Base-by-base conservation (phyloP, 2,113 vertebrate species). In the Malurus alboscapulatus region DNA sequence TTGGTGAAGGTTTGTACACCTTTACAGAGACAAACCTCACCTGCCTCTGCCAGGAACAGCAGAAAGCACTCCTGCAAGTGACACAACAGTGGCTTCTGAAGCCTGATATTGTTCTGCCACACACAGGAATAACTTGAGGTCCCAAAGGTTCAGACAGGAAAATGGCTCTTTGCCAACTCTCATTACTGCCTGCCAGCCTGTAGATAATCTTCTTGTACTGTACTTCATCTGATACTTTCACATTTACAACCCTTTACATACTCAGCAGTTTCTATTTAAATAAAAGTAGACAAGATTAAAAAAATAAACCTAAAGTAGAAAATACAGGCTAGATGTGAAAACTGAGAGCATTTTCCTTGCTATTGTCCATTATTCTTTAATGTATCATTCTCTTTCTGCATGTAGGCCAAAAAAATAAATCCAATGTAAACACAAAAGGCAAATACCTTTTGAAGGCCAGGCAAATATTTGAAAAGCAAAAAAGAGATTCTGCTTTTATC, bases 381-480 rank as follows among this genome's bases (percentile, higher is more conserved):
- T 97, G 94, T 96, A 93, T 94, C 92, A 77, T 97, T 93, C 93
- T 97, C 83, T 87, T 85, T 94, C 90, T 93, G 87, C 92, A 90
- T 94, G 86, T 94, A 96, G 87, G 95, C 97, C 96, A 97, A 96
- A 97, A 98, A 98, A 98, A 97, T 88, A 94, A 97, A 94, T 95
- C 96, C 96, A 97, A 94, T 97, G 98, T 95, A 98, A 98, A 98
- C 95, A 98, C 92, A 97, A 97, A 97, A 97, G 94, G 96, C 97
- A 98, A 99, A 99, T 97, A 98, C 75, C 84, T 97, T 96, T 95
- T 97, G 98, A 98, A 98, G 98, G 98, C 97, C 98, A 97, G 93
- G 98, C 97, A 98, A 98, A 99, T 98, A 99, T 98, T 98, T 98
- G 97, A 98, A 98, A 98, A 98, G 95, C 84, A 96, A 97, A 90